A percentile compares a stretch with the other conserved stretches of the same genome.
phyloP scores from a whole-genome alignment of 1,140 invertebrate genomes.

The Platyura marginata region DNA sequence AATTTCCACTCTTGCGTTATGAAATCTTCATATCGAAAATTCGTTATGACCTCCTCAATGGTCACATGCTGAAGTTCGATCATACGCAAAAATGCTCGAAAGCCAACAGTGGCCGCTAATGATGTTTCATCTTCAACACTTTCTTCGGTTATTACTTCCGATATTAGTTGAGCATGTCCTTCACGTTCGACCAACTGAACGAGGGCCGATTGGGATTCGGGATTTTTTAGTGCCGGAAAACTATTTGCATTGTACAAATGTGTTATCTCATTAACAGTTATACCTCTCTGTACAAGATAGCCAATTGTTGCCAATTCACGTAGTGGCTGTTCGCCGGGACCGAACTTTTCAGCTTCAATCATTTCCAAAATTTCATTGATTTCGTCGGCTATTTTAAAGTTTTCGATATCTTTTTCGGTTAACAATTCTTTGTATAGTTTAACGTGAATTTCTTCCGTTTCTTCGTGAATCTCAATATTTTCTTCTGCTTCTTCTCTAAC shows the following conservation, averaged over 20 bases:
- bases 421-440: slow-evolving; percentile 21
- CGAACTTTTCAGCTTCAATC: slow-evolving; percentile 57
- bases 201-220: slow-evolving; percentile 59
- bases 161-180: slow-evolving; percentile 57
- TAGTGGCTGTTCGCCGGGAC: slow-evolving; percentile 53
- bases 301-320: slow-evolving; percentile 65
- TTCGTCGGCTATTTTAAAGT: slow-evolving; percentile 30
- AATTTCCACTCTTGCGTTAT: slow-evolving; percentile 56
- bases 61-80: slow-evolving; percentile 57
- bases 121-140: slow-evolving; percentile 49
- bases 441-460: slow-evolving; percentile 14
- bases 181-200: slow-evolving; percentile 64
- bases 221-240: slow-evolving; percentile 55
- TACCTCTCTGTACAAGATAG: slow-evolving; percentile 50
- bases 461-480: slow-evolving; percentile 15
- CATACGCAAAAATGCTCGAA: slow-evolving; percentile 68
- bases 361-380: slow-evolving; percentile 54
- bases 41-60: slow-evolving; percentile 64
- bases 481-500: slow-evolving; percentile 7
- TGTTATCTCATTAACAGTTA: slow-evolving; percentile 56
- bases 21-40: slow-evolving; percentile 66
- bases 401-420: slow-evolving; percentile 15
- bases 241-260: slow-evolving; percentile 55
- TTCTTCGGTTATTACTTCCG: slow-evolving; percentile 61
- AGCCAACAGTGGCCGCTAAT: slow-evolving; percentile 56